These are phyloP conservation scores for Ophraella communa DNA, from an alignment of 2,888 invertebrate species.

Conservation along the genomic window DNA sequence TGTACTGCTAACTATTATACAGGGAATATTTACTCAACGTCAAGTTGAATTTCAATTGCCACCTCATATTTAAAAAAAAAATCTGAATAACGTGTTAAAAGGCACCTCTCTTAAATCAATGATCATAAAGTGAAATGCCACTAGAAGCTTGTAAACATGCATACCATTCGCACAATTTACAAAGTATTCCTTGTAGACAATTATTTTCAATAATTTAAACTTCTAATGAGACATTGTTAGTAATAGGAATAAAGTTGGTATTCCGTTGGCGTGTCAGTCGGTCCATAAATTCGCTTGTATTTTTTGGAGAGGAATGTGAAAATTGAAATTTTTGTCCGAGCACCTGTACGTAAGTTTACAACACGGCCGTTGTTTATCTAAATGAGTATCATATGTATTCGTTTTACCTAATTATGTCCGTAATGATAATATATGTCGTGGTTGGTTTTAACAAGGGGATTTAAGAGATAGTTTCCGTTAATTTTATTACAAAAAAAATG, in stretches of 20 bases:
- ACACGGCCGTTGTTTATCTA: constrained; percentile 6
- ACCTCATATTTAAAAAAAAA: not conserved
- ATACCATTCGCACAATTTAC: not conserved
- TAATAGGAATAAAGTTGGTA: not conserved
- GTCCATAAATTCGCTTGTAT: constrained; percentile 2
- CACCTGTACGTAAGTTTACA: not conserved
- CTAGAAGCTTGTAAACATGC: not conserved
- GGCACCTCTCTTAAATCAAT: not conserved
- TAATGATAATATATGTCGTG: constrained; percentile 17
- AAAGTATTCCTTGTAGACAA: not conserved
- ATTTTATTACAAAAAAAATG: not conserved
- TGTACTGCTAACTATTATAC: too few relatives aligned
- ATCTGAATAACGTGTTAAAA: not conserved
- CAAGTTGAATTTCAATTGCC: too few relatives aligned
- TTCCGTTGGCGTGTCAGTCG: not conserved
- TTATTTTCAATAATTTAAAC: not conserved
- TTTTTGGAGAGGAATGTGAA: constrained; percentile 11
- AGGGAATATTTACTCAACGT: too few relatives aligned
- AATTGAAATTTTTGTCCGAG: constrained; percentile 12
- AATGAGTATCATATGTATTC: constrained; percentile 12
- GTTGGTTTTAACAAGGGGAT: constrained; percentile 10
- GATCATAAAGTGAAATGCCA: not conserved
- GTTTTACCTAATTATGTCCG: constrained; percentile 8
- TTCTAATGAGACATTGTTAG: not conserved
- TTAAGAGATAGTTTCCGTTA: constrained; percentile 8